phyloP scores from a whole-genome alignment of 2,113 vertebrate genomes.

The Tragelaphus buxtoni region DNA sequence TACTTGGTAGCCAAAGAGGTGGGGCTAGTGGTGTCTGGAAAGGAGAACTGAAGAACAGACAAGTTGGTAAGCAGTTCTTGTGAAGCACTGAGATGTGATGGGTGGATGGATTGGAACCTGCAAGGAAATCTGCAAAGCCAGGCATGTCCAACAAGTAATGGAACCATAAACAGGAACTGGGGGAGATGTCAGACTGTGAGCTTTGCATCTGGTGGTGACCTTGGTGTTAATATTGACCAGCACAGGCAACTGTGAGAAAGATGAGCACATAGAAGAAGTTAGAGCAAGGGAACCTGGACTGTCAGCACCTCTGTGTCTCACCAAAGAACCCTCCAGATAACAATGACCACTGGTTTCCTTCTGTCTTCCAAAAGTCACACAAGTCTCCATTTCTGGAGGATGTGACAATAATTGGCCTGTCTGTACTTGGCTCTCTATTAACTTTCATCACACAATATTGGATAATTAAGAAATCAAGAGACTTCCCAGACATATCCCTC shows the following conservation, averaged over 20 bases:
- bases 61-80: background rate
- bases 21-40: background rate
- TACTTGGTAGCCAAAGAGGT: too few species aligned
- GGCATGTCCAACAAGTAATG: background rate
- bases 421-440: background rate
- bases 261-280: rapidly evolving
- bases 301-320: background rate
- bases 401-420: background rate
- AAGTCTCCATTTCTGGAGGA: background rate
- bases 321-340: background rate
- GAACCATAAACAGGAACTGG: rapidly evolving
- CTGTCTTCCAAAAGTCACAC: background rate
- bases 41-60: background rate
- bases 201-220: background rate
- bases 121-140: background rate
- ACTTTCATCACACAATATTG: background rate
- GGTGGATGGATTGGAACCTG: background rate
- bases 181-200: background rate
- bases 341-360: background rate
- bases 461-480: background rate
- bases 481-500: background rate
- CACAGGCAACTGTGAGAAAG: background rate
- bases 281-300: background rate
- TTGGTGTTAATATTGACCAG: too few species aligned
- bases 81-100: background rate